A percentile compares a stretch with the other conserved stretches of the same genome.
Evolutionary conservation across 2,888 invertebrate species (phyloP).

Genomic region (Heliconius ismenius): DNA sequence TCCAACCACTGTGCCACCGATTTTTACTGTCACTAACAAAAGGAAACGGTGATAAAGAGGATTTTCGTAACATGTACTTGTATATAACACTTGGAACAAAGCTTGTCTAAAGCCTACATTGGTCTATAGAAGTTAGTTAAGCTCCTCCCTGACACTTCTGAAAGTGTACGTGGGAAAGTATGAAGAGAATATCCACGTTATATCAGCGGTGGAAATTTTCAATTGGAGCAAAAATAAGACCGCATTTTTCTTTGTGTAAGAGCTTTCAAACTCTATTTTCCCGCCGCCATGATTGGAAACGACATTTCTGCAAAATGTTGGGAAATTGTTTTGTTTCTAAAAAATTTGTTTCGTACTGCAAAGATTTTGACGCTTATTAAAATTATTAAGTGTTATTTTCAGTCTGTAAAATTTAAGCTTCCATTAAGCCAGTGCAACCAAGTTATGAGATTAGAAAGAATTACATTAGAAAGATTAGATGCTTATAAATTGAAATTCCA

Average conservation of each 20-base stretch:
- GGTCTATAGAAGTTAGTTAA: slow-evolving; percentile 8
- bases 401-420: too few species aligned
- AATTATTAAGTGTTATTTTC: background rate
- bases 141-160: slow-evolving; percentile 7
- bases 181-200: slow-evolving; percentile 10
- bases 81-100: background rate
- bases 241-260: slow-evolving; percentile 38
- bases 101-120: slow-evolving; percentile 1
- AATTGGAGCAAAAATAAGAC: slow-evolving; percentile 30
- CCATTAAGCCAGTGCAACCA: too few species aligned
- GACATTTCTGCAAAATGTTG: slow-evolving; percentile 46
- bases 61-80: background rate
- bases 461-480: too few species aligned
- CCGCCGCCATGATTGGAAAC: slow-evolving; percentile 43
- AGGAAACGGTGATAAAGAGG: background rate
- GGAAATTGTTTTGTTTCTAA: slow-evolving; percentile 46
- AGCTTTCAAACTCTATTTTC: slow-evolving; percentile 45
- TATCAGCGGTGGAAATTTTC: slow-evolving; percentile 22
- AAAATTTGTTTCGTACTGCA: slow-evolving; percentile 32
- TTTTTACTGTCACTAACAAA: background rate
- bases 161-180: background rate
- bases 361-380: slow-evolving; percentile 10
- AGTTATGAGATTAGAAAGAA: too few species aligned
- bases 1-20: too few species aligned
- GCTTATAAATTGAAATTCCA: background rate